Evolutionary conservation across 2,797 vertebrate genomes (phyloP), one percentile per base, ranked within the genome.

Genomic region (Triplophysa yarkandensis): DNA sequence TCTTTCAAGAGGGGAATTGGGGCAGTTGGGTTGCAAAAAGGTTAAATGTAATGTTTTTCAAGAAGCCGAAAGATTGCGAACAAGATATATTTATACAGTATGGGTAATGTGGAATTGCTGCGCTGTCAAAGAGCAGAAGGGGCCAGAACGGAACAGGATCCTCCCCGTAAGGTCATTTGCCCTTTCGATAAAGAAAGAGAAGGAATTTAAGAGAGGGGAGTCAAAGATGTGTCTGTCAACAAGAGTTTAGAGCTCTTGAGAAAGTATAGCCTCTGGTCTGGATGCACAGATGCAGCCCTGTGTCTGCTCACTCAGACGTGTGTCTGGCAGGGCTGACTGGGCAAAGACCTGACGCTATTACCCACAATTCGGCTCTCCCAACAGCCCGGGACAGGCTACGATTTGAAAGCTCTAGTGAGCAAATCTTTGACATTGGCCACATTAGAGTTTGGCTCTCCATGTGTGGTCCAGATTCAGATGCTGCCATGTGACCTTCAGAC

Each of bases 341-440:
- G 69, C 81, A 70, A 50, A 58, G 28, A 74, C 66, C 77, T 81
- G 81, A 76, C 78, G 65, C 79, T 78, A 81, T 82, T 81, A 81
- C 77, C 66, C 77, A 77, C 65, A 74, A 80, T 78, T 62, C 70
- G 36, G 57, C 34, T 60, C 79, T 74, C 54, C 61, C 43, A 4
- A 68, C 68, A 71, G 80, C 74, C 66, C 55, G 27, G 44, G 69
- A 74, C 72, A 79, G 81, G 66, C 77, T 79, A 68, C 77, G 81
- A 82, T 84, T 85, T 90, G 77, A 83, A 79, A 84, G 89, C 86
- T 91, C 85, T 83, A 78, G 79, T 88, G 90, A 87, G 87, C 90
- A 92, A 90, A 92, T 88, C 88, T 87, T 82, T 69, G 76, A 80
- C 71, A 54, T 86, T 80, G 85, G 83, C 85, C 84, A 82, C 84